Base-by-base conservation (phyloP, 2,113 vertebrate species). In the Barbus barbus region DNA sequence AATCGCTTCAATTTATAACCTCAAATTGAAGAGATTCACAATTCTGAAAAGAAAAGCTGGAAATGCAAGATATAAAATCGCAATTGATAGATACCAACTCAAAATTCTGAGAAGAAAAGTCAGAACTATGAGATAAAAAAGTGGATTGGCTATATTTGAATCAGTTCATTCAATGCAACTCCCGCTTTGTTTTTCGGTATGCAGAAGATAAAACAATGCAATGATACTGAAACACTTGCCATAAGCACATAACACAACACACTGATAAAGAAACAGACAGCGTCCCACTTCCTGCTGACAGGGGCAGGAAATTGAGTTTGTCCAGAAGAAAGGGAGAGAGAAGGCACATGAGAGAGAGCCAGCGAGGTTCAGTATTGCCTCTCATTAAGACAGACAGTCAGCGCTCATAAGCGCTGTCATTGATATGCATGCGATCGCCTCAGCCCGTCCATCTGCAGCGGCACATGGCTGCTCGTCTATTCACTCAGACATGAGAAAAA, bases 231-330 rank as follows among this genome's bases (percentile, higher is more conserved):
- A 84, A 65, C 82, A 78, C 73, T 83, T 63, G 41, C 53, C 56
- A n/a, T 65, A 60, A 83, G 58, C 26, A 83, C 20, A 72, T 72
- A 56, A 41, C 82, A 65, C 72, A 65, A 36, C 82, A 76, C 18
- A 60, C 20, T 77, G 72, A 81, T 60, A 77, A 81, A 82, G 60
- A 86, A 82, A 77, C 53, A 74, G 58, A 36, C 53, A 48, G 71
- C 24, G 6, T 53, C 48, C n/a, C 46, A 69, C 63, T 84, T 78
- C 74, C 33, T 60, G 61, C 75, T 78, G 75, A 71, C 74, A 84
- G 63, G 46, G 16, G 74, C 63, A 86, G 85, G 80, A 83, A 69
- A 78, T 67, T 69, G 56, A 82, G 65, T 82, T 61, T 71, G 79
- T 85, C 60, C 79, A 65, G 79, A 82, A 82, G 71, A 86, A 82